Evolutionary conservation across 2,797 vertebrate species (phyloP), one percentile per base, ranked within the genome.

Genomic region (Pelobates cultripes): DNA sequence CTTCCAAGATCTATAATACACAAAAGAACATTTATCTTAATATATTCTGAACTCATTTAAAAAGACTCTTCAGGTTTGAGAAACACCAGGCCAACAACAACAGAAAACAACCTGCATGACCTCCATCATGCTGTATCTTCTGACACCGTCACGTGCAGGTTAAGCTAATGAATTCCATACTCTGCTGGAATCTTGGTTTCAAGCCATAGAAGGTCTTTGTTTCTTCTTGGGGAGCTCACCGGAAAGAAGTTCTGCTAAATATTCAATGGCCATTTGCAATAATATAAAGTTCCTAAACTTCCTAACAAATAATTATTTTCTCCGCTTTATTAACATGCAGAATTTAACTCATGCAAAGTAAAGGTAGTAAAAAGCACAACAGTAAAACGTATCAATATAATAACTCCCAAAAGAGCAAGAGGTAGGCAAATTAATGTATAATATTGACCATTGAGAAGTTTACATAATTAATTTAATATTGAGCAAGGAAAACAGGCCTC

Each of bases 1-100:
- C 63, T 78, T 83, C 81, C 81, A 78, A 78, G 70, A 73, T 71
- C 53, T 44, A 73, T 68, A 74, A 78, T 69, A 78, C 64, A 74
- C 76, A 74, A 83, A 82, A 74, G 76, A 63, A 68, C 73, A 73
- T 83, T 78, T 78, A 83, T 78, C 81, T 73, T 57, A 78, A 61
- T 51, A 47, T 73, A 83, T 83, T 78, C 47, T 53, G 71, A 83
- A 78, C 78, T 78, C 70, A 74, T 73, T 47, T 75, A 78, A 74
- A 40, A 78, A 41, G 43, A 70, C 63, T 83, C 70, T 78, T 53
- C 64, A 70, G 76, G 76, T 70, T 75, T 74, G 17, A 78, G 64
- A 75, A 63, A 61, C 66, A 64, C 44, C 15, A 55, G 40, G 81
- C 81, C 81, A 83, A 74, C 63, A 83, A 78, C 70, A 83, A 78